Evolutionary conservation across 2,888 invertebrate species (phyloP).

Genomic region (Halictus quadricinctus): DNA sequence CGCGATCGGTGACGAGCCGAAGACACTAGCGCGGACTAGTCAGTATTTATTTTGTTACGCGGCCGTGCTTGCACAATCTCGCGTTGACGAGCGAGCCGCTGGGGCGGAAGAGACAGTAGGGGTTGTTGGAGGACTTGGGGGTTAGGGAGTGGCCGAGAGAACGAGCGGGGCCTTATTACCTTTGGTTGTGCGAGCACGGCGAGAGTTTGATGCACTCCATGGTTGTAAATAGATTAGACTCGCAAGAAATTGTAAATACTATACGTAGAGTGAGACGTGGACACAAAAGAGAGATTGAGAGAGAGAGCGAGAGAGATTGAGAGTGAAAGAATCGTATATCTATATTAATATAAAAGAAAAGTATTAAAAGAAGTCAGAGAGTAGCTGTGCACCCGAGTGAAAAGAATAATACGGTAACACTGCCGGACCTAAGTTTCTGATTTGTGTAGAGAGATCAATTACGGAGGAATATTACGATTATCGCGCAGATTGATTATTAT

Average conservation of each 20-base stretch:
- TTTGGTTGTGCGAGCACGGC: slow-evolving; percentile 66
- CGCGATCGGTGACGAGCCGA: slow-evolving; percentile 48
- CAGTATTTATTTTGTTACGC: slow-evolving; percentile 77
- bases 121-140: not conserved
- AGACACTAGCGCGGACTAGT: slow-evolving; percentile 74
- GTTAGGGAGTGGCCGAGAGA: slow-evolving; percentile 12
- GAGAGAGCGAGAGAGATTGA: slow-evolving; percentile 30
- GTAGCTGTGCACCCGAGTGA: slow-evolving; percentile 48
- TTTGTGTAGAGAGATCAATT: slow-evolving; percentile 49
- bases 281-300: slow-evolving; percentile 26
- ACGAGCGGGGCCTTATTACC: slow-evolving; percentile 66
- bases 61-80: slow-evolving; percentile 67
- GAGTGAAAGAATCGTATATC: slow-evolving; percentile 29
- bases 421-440: slow-evolving; percentile 50
- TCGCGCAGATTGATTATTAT: slow-evolving; percentile 53
- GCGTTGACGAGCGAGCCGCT: slow-evolving; percentile 18
- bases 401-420: slow-evolving; percentile 24
- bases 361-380: slow-evolving; percentile 31
- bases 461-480: slow-evolving; percentile 43
- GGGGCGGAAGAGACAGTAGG: not conserved
- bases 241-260: slow-evolving; percentile 68
- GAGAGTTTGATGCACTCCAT: slow-evolving; percentile 61
- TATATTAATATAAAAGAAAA: slow-evolving; percentile 46
- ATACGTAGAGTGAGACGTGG: slow-evolving; percentile 44
- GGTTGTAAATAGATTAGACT: slow-evolving; percentile 69